These are phyloP conservation scores for Leuciscus idus DNA, from an alignment of 2,113 vertebrate species.

Conservation along the genomic window DNA sequence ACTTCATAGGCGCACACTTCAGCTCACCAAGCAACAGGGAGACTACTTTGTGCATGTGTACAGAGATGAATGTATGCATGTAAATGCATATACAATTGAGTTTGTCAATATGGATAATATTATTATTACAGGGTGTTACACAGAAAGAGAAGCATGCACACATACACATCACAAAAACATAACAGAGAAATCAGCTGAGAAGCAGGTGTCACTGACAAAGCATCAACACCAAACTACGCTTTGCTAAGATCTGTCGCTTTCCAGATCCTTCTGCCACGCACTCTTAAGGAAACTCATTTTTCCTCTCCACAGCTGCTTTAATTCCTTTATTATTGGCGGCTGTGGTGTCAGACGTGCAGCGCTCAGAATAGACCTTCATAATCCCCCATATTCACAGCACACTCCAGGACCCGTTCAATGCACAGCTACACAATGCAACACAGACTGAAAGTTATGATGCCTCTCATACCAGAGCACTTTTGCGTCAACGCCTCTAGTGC, in stretches of 20 bases:
- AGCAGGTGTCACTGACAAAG: slow-evolving; percentile 52
- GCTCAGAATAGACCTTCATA: slow-evolving; percentile 61
- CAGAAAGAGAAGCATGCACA: not conserved
- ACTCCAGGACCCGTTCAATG: slow-evolving; percentile 42
- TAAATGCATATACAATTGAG: not conserved
- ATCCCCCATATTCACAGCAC: slow-evolving; percentile 44
- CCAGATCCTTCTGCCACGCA: slow-evolving; percentile 52
- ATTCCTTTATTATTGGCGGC: slow-evolving; percentile 64
- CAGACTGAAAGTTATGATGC: slow-evolving; percentile 30
- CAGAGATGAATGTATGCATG: not conserved
- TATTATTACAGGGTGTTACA: not conserved
- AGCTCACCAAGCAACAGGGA: slow-evolving; percentile 44
- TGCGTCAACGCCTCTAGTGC: not conserved
- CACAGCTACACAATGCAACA: slow-evolving; percentile 22
- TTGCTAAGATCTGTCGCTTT: slow-evolving; percentile 45
- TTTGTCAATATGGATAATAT: not conserved
- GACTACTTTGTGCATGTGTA: not conserved
- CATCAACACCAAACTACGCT: slow-evolving; percentile 39
- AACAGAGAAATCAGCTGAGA: slow-evolving; percentile 6
- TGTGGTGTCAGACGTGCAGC: slow-evolving; percentile 52
- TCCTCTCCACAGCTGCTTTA: slow-evolving; percentile 50
- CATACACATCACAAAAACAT: slow-evolving; percentile 11
- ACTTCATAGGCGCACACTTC: slow-evolving; percentile 33
- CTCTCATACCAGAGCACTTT: not conserved
- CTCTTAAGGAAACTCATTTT: slow-evolving; percentile 62